These are phyloP conservation scores for Rattus rattus DNA, from an alignment of 2,113 vertebrate species.

Conservation along the genomic window DNA sequence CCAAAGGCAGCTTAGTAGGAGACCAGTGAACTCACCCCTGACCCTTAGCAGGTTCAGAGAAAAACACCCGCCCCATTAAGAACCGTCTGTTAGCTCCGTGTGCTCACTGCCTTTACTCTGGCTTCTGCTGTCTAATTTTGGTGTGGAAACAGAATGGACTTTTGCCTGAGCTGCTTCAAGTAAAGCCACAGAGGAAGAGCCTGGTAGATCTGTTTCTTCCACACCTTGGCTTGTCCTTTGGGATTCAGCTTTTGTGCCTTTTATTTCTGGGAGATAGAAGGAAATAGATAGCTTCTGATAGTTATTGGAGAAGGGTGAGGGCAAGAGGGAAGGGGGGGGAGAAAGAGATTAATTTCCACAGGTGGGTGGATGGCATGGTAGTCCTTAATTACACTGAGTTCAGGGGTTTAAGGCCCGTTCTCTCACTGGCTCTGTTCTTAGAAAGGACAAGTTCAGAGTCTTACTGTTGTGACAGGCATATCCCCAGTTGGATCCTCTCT, in stretches of 20 bases:
- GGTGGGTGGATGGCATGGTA: background rate
- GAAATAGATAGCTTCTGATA: constrained; percentile 28
- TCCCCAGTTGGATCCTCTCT: constrained; percentile 6
- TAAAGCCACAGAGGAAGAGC: background rate
- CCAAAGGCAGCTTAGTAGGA: constrained; percentile 7
- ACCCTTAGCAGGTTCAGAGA: background rate
- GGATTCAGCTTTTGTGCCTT: background rate
- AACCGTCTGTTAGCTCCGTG: background rate
- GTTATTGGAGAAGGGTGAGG: background rate
- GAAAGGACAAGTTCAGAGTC: background rate
- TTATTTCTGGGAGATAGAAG: constrained; percentile 10
- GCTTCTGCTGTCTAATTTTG: background rate
- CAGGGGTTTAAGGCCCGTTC: background rate
- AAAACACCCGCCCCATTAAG: background rate
- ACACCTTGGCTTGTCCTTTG: background rate
- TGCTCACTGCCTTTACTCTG: background rate
- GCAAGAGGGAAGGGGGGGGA: background rate
- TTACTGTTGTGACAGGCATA: constrained; percentile 21
- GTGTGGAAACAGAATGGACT: background rate
- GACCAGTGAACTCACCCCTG: background rate
- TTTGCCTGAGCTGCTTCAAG: background rate
- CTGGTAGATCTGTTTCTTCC: background rate
- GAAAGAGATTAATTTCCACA: background rate
- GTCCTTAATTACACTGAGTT: background rate
- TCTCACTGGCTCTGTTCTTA: background rate